Base-by-base conservation (phyloP, 2,113 vertebrate genomes). In the Lepidothrix coronata region DNA sequence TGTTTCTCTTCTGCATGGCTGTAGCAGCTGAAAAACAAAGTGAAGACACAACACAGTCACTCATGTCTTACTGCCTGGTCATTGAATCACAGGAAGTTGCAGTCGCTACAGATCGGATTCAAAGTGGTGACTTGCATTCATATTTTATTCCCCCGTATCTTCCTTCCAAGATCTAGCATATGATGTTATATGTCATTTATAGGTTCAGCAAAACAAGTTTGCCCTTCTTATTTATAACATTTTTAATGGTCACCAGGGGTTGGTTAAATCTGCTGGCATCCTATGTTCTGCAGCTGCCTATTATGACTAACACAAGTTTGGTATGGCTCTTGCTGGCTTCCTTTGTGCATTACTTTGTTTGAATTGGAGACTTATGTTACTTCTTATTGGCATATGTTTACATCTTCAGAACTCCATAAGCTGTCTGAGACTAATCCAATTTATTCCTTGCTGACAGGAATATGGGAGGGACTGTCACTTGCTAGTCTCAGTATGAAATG, bases 371-470 rank as follows among this genome's bases (percentile, higher is more conserved):
- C 76, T 94, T 95, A 78, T 85, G 41, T 97, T 95, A 93, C 93
- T 93, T 85, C 83, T 94, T 92, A 89, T 44, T 94, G 94, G 92
- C 88, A 59, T 92, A 70, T 87, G 83, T 96, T 94, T 93, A 89
- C 80, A 63, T 89, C 93, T 92, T 93, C 83, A 83, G 83, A 94
- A 85, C 11, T 11, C 65, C 86, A 87, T 87, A 91, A 37, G 3
- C 70, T 96, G 90, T 74, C 90, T 95, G 77, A 93, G 90, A 79
- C 66, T 92, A 97, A 96, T 96, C 76, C 84, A 85, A 91, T 96
- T 94, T 94, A 57, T 87, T 93, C 93, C 89, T 96, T 94, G 90
- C 79, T 96, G 96, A 96, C 92, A 97, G 71, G 92, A 92, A 91
- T 87, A 95, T 82, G 85, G 93, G 91, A 94, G 85, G 75, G 76